Evolutionary conservation across 2,113 vertebrate species (phyloP), one percentile per base, ranked within the genome.

Genomic region (Puntigrus tetrazona): DNA sequence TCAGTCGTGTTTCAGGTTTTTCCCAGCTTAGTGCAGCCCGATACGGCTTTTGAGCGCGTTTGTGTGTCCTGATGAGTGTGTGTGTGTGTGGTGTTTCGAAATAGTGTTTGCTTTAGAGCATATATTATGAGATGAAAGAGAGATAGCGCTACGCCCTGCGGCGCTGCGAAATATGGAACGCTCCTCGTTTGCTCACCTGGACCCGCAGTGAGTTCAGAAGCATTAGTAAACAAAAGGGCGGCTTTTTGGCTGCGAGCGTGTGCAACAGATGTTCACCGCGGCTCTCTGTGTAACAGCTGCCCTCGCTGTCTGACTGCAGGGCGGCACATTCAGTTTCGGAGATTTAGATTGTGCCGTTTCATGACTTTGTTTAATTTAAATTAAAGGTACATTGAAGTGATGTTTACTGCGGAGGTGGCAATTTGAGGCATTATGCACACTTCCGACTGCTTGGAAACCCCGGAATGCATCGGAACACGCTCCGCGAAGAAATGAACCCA

Each of bases 171-270:
- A 77, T 57, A 52, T 41, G 43, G 74, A 73, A 38, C 81, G 50
- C 67, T 59, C 77, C 34, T 47, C 80, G 82, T 89, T 89, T 90
- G 84, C 89, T 90, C 89, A 90, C 89, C 89, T 90, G 89, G 72
- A 82, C 85, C 31, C 36, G 52, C 83, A 79, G 85, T 85, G 84
- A 81, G 83, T 84, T 85, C 85, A 85, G 84, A 70, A 85, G 84
- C 74, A 59, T 87, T 79, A 84, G 82, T 84, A 82, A 86, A 86
- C 84, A 87, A 86, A 77, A 69, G 78, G 82, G 36, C 2, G 78
- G 82, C 84, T 86, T 77, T 77, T 75, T 83, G 70, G 74, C 83
- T 86, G 70, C 45, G 74, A 78, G 76, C 81, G 41, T 77, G 78
- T 69, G 59, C 63, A 80, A 82, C 47, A 78, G 82, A 69, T 84